Evolutionary conservation across 2,888 invertebrate genomes (phyloP), one percentile per base, ranked within the genome.

Genomic region (Podotricha telesiphe): DNA sequence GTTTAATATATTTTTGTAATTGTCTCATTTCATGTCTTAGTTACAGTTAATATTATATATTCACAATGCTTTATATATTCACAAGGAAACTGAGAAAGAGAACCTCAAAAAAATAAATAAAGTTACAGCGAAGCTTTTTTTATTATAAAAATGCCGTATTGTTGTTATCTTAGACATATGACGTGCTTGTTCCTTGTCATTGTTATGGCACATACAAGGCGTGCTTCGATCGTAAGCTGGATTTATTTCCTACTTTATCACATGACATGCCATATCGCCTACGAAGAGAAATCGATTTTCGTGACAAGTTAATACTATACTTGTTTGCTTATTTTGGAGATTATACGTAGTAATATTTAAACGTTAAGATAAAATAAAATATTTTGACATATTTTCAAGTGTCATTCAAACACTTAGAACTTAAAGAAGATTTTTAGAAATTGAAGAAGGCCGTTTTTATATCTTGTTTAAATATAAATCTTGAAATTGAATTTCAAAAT

Each of bases 231-330:
- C n/a, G 19, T 20, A 42, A 45, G 58, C 58, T 45, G 20, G 42
- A 45, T 59, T 45, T 59, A 59, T 59, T 45, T 59, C 58, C 58
- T 59, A 58, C 42, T 42, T 58, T 58, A 22, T 42, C 28, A 28
- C n/a, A 8, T 53, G 53, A 53, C 53, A 34, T 53, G 53, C 42
- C 58, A 59, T 11, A n/a, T 42, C 3, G 42, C 20, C 22, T 45
- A 59, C n/a, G 42, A 59, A 59, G 42, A 59, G 22, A 59, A 42
- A 59, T 42, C 20, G 58, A 8, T 59, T 42, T 70, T 68, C 42
- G 56, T 55, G 17, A 59, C 51, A 67, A 62, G n/a, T 59, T 66
- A 50, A 28, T 28, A 37, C 8, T 62, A 17, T 17, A 69, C 11
- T 1, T 13, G 37, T 37, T n/a, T n/a, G n/a, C n/a, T n/a, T 22